phyloP scores from a whole-genome alignment of 2,113 vertebrate genomes.

The Phrynosoma blainvillii region DNA sequence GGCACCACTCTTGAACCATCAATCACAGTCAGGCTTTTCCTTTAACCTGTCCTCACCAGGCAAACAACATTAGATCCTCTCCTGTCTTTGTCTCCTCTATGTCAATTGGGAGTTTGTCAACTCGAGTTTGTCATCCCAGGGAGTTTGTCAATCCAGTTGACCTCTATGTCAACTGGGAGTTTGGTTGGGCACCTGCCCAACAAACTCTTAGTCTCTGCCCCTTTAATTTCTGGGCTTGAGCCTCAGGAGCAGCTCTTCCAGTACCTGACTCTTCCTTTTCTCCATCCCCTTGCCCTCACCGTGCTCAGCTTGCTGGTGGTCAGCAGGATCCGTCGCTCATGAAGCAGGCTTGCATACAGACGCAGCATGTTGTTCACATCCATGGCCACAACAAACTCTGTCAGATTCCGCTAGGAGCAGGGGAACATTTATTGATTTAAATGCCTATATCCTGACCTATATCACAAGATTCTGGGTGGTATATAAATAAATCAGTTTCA shows the following conservation, averaged over 20 bases:
- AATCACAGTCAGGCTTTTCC: neutral
- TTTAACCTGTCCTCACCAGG: no score
- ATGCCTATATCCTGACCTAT: no score
- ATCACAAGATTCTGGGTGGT: no score
- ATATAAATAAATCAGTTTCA: no score
- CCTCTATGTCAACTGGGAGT: no score
- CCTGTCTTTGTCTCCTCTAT: neutral
- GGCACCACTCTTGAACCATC: neutral
- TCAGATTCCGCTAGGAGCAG: conserved; percentile 85
- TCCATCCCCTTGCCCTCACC: conserved; percentile 67
- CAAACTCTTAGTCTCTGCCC: neutral
- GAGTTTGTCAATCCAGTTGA: no score
- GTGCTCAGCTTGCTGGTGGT: conserved; percentile 90
- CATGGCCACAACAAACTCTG: conserved; percentile 88
- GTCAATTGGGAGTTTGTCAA: no score
- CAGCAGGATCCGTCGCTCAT: conserved; percentile 87
- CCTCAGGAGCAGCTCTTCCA: neutral
- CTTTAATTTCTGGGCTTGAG: neutral
- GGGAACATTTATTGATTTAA: neutral
- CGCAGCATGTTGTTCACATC: conserved; percentile 85
- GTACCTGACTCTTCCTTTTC: neutral
- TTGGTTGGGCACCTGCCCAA: no score
- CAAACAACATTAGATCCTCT: no score
- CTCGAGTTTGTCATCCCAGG: no score
- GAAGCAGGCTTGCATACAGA: conserved; percentile 88